Evolutionary conservation across 2,113 vertebrate genomes (phyloP).

Genomic region (Andinoacara biseriatus): DNA sequence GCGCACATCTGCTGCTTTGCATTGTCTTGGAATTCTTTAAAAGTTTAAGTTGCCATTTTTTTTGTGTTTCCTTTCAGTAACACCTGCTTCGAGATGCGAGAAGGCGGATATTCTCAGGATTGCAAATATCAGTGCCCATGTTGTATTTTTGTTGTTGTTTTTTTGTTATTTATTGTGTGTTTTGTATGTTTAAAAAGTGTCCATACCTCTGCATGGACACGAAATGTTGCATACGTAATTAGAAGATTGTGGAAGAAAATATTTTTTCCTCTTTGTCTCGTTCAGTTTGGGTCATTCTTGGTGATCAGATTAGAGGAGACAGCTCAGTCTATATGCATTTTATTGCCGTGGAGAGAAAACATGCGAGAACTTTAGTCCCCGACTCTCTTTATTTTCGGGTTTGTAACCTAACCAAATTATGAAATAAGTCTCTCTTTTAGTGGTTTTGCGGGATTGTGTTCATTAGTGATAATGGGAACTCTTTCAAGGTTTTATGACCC

Average conservation of each 20-base stretch:
- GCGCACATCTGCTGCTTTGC: constrained; percentile 79
- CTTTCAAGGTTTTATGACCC: constrained; percentile 49
- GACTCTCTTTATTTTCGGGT: constrained; percentile 5
- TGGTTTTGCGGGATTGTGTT: constrained; percentile 40
- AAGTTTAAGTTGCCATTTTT: background rate
- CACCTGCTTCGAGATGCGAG: background rate
- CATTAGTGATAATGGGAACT: constrained; percentile 48
- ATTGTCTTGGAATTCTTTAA: constrained; percentile 69
- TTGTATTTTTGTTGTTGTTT: background rate
- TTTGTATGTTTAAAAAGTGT: background rate
- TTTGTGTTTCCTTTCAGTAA: background rate
- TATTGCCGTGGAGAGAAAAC: constrained; percentile 24
- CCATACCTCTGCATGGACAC: background rate
- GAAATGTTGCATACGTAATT: background rate
- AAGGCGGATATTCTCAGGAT: background rate
- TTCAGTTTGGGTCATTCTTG: background rate
- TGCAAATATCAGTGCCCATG: background rate
- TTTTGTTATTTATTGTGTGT: background rate
- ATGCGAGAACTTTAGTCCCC: constrained; percentile 10
- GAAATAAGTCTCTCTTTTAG: constrained; percentile 12
- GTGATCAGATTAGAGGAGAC: constrained; percentile 12
- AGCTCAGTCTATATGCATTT: constrained; percentile 13
- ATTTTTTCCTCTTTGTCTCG: constrained; percentile 17
- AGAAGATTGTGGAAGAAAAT: background rate
- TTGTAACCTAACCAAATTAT: constrained; percentile 33